Evolutionary conservation across 2,888 invertebrate genomes (phyloP), one percentile per base, ranked within the genome.

Genomic region (Eupeodes luniger): DNA sequence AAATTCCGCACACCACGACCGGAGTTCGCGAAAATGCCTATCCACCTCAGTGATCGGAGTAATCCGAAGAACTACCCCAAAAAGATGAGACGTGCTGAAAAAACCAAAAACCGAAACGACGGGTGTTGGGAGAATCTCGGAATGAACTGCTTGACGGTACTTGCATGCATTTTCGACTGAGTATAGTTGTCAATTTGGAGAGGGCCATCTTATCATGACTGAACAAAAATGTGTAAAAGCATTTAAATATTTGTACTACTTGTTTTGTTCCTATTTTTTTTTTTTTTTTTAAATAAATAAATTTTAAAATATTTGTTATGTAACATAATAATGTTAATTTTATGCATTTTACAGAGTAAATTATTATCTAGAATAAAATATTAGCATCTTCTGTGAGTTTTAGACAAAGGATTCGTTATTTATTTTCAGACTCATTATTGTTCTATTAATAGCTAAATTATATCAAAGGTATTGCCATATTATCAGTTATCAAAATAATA

Each of bases 151-250:
- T 90, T 93, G 83, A 92, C 93, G 19, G 91, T 93, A 34, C 93
- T 94, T 79, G 93, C 92, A 27, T 94, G 93, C 89, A 93, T 94
- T 74, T 94, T 94, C 89, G 93, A 94, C 91, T 94, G 92, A 93
- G 90, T 47, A 9, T 67, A 81, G 81, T 88, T 81, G 88, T 88
- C 88, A 88, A 88, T 85, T 85, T 69, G 64, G 62, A 81, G 34
- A 70, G 75, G 62, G 67, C 67, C 55, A 77, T 19, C 19, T 61
- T 69, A 49, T 47, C 27, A 53, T 83, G 59, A 19, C 62, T 64
- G 49, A 36, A 55, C 49, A n/a, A 7, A 64, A 53, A 44, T 47
- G 74, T 75, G 57, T 70, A 66, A 64, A 62, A 55, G n/a, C 57
- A 75, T 55, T 36, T 34, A 7, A 14, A 36, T 14, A 12, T 53